Evolutionary conservation across 2,113 vertebrate genomes (phyloP).

Genomic region (Cebus imitator): DNA sequence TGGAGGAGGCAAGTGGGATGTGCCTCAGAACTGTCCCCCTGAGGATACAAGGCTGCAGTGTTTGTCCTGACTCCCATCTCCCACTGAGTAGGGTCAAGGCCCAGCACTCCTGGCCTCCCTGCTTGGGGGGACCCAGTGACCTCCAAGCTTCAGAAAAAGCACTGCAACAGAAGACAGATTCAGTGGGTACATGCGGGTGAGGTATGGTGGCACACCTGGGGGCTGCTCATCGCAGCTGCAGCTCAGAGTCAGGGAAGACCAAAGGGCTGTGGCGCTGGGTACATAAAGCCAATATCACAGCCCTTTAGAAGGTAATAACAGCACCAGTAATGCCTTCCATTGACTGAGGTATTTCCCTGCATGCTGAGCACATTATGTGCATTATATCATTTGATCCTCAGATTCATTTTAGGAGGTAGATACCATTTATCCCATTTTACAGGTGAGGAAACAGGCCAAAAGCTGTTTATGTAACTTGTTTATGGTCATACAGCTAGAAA

Average conservation of each 20-base stretch:
- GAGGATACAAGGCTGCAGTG: accelerated
- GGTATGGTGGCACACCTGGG: neutral
- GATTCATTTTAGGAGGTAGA: neutral
- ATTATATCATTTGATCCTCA: neutral
- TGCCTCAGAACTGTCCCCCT: accelerated
- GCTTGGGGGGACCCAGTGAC: neutral
- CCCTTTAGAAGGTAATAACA: neutral
- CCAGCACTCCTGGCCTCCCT: neutral
- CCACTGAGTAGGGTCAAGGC: neutral
- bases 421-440: neutral
- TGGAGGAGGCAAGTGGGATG: neutral
- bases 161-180: neutral
- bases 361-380: accelerated
- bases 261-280: neutral
- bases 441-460: neutral
- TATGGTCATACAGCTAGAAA: neutral
- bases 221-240: neutral
- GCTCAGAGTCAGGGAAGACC: neutral
- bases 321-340: neutral
- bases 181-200: too few relatives aligned
- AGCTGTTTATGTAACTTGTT: neutral
- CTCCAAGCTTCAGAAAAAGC: neutral
- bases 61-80: neutral
- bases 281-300: neutral
- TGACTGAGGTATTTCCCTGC: too few relatives aligned